Evolutionary conservation across 2,113 vertebrate species (phyloP).

Genomic region (Rhabdornis inornatus): DNA sequence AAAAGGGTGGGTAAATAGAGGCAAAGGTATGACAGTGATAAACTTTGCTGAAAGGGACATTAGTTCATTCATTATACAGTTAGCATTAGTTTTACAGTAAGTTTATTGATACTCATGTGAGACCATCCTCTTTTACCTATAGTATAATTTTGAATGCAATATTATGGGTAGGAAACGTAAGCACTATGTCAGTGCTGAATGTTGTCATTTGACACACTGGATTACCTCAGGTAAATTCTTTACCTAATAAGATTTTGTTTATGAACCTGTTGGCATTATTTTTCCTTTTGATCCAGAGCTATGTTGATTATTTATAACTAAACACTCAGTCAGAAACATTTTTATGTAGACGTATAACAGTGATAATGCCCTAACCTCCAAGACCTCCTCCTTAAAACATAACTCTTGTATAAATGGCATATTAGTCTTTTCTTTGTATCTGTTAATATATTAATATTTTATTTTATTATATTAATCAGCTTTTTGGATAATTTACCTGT

Average conservation of each 20-base stretch:
- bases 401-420: neutral
- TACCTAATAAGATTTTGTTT: neutral
- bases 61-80: neutral
- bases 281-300: neutral
- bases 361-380: rapidly evolving
- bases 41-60: neutral
- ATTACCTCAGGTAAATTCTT: neutral
- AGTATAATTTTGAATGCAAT: neutral
- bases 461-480: neutral
- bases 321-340: neutral
- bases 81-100: neutral
- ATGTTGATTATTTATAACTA: neutral
- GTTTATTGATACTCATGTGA: neutral
- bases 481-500: neutral
- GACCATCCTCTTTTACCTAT: neutral
- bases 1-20: neutral
- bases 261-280: neutral
- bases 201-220: neutral
- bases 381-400: neutral
- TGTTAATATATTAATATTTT: neutral
- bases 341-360: neutral
- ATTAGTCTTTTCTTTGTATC: neutral
- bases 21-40: neutral
- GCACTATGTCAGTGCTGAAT: neutral
- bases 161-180: neutral